A percentile compares a stretch with the other conserved stretches of the same genome.
These are phyloP conservation scores for Acrossocheilus fasciatus DNA, from an alignment of 2,797 vertebrate species.

Conservation along the genomic window DNA sequence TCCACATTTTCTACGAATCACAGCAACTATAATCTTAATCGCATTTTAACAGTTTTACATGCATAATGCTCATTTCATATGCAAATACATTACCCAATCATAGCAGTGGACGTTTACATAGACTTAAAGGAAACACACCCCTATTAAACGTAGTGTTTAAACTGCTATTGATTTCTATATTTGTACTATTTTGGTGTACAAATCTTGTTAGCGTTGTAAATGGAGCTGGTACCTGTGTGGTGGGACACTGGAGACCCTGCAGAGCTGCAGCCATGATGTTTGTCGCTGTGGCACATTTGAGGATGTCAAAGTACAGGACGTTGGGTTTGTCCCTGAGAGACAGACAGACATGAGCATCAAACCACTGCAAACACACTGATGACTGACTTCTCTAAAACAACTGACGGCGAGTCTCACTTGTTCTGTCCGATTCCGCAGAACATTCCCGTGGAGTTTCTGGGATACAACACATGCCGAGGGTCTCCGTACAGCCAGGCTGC, in stretches of 20 bases:
- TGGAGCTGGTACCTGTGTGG: slow-evolving; percentile 81
- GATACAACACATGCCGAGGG: slow-evolving; percentile 87
- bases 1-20: background rate
- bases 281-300: slow-evolving; percentile 78
- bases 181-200: background rate
- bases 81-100: background rate
- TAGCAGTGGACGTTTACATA: background rate
- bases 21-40: background rate
- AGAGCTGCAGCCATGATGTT: slow-evolving; percentile 77
- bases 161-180: background rate
- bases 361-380: background rate
- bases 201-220: background rate
- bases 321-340: slow-evolving; percentile 77
- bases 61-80: background rate
- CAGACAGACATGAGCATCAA: slow-evolving; percentile 10
- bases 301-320: slow-evolving; percentile 84
- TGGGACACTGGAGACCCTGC: slow-evolving; percentile 85
- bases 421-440: slow-evolving; percentile 86
- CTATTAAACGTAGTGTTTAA: background rate
- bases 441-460: slow-evolving; percentile 87
- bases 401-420: slow-evolving; percentile 69
- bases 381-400: background rate
- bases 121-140: background rate
- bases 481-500: slow-evolving; percentile 90
- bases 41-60: background rate